Evolutionary conservation across 2,113 vertebrate species (phyloP).

Genomic region (Thamnaconus septentrionalis): DNA sequence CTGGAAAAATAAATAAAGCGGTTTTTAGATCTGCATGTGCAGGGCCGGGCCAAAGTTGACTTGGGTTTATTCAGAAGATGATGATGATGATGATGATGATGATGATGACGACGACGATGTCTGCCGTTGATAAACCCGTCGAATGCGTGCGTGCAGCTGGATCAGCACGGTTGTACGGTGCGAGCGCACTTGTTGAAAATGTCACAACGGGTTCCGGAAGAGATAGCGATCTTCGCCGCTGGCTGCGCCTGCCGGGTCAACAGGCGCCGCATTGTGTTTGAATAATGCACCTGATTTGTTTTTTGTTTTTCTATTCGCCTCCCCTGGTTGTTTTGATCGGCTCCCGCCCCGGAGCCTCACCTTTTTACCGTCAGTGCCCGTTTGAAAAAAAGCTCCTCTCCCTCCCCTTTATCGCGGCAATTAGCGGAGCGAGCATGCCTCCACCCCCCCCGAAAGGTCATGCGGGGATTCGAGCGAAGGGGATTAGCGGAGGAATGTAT

Average conservation of each 20-base stretch:
- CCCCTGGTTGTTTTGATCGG: neutral
- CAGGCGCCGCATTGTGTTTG: conserved; percentile 20
- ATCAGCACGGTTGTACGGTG: conserved; percentile 41
- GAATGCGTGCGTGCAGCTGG: conserved; percentile 33
- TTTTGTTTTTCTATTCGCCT: neutral
- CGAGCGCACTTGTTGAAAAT: conserved; percentile 39
- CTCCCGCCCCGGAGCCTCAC: conserved; percentile 5
- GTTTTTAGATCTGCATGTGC: conserved; percentile 5
- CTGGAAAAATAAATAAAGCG: neutral
- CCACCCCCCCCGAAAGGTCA: conserved; percentile 60
- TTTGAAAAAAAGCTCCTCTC: too few species aligned
- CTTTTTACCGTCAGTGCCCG: neutral
- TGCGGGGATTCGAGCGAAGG: conserved; percentile 60
- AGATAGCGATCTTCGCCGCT: conserved; percentile 33
- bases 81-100: conserved; percentile 14
- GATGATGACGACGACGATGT: conserved; percentile 22
- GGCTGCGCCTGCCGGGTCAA: conserved; percentile 16
- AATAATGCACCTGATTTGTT: conserved; percentile 24
- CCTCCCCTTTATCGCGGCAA: conserved; percentile 40
- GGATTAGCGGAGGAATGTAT: conserved; percentile 73
- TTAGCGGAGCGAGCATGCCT: conserved; percentile 35
- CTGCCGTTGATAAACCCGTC: conserved; percentile 46
- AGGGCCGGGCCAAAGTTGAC: conserved; percentile 30
- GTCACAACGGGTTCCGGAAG: conserved; percentile 31
- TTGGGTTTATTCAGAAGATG: conserved; percentile 13